A percentile compares a stretch with the other conserved stretches of the same genome.
phyloP scores from a whole-genome alignment of 2,797 vertebrate genomes.

The Molothrus ater region DNA sequence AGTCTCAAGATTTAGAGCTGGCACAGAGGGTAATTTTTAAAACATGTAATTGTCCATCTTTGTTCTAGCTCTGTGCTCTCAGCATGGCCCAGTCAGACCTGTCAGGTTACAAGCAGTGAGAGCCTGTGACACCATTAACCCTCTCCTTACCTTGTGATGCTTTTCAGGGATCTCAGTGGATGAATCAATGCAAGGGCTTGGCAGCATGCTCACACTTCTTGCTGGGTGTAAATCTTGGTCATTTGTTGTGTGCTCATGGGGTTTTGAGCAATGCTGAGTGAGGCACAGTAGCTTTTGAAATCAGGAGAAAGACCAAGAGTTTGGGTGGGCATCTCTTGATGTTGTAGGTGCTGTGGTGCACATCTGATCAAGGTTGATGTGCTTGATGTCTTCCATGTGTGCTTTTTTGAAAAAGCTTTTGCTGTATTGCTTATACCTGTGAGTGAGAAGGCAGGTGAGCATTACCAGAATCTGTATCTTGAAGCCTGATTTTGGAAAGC shows the following conservation, averaged over 20 bases:
- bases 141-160: not conserved
- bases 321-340: not conserved
- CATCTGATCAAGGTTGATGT: not conserved
- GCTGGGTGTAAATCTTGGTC: not conserved
- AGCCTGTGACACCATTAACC: not conserved
- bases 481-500: not conserved
- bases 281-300: not conserved
- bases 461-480: not conserved
- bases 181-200: not conserved
- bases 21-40: not conserved
- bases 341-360: not conserved
- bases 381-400: fast-evolving
- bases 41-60: not conserved
- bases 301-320: not conserved
- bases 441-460: not conserved
- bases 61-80: not conserved
- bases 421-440: not conserved
- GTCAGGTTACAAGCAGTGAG: not conserved
- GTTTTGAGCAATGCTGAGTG: not conserved
- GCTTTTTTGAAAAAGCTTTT: not conserved
- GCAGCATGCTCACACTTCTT: not conserved
- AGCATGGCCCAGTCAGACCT: not conserved
- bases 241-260: not conserved
- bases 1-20: not conserved
- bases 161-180: not conserved